Evolutionary conservation across 2,888 invertebrate species (phyloP).

Genomic region (Helobdella robusta): DNA sequence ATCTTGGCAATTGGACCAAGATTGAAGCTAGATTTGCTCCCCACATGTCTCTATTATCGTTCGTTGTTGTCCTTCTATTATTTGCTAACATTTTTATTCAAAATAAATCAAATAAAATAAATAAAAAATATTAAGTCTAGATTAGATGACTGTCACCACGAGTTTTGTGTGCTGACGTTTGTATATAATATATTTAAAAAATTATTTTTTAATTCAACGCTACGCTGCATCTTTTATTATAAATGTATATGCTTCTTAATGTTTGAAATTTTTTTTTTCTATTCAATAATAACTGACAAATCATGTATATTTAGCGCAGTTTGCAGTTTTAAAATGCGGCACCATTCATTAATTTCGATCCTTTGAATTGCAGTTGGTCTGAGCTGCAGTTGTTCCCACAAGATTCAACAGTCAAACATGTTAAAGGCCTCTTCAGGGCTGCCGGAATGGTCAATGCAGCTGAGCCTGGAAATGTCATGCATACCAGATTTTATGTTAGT

Average conservation of each 20-base stretch:
- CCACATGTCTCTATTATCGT: conserved; percentile 41
- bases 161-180: not conserved
- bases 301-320: too few relatives aligned
- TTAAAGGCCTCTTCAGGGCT: conserved; percentile 65
- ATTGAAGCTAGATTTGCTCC: conserved; percentile 49
- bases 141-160: too few relatives aligned
- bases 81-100: too few relatives aligned
- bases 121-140: too few relatives aligned
- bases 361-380: conserved; percentile 55
- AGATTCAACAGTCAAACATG: conserved; percentile 65
- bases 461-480: conserved; percentile 70
- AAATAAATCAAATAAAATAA: too few relatives aligned
- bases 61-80: conserved; percentile 33
- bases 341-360: too few relatives aligned
- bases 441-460: conserved; percentile 73
- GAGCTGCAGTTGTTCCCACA: conserved; percentile 63
- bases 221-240: too few relatives aligned
- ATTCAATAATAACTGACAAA: too few relatives aligned
- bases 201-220: too few relatives aligned
- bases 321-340: too few relatives aligned
- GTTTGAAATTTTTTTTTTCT: too few relatives aligned
- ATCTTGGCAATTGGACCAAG: conserved; percentile 71
- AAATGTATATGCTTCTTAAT: too few relatives aligned
- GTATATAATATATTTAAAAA: not conserved
- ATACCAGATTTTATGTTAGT: conserved; percentile 78